phyloP scores from a whole-genome alignment of 2,888 invertebrate genomes.

The Papilio elwesi region DNA sequence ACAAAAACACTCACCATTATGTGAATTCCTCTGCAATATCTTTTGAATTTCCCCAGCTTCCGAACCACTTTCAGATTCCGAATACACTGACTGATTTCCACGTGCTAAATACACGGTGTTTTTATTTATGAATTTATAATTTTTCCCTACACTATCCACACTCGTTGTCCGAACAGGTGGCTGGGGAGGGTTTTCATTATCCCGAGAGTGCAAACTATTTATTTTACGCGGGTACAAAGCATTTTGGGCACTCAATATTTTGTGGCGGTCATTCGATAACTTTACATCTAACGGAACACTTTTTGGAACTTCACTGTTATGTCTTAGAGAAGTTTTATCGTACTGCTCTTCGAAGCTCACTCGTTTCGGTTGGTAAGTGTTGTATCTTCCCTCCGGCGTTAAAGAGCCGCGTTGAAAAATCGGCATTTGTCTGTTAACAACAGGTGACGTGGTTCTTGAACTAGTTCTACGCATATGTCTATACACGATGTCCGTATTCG shows the following conservation, averaged over 20 bases:
- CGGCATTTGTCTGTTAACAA: slow-evolving; percentile 47
- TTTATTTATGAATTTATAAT: slow-evolving; percentile 52
- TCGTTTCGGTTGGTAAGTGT: slow-evolving; percentile 58
- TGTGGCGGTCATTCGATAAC: slow-evolving; percentile 46
- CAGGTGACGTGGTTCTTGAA: slow-evolving; percentile 48
- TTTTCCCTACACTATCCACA: slow-evolving; percentile 55
- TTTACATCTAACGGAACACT: slow-evolving; percentile 48
- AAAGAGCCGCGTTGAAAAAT: slow-evolving; percentile 58
- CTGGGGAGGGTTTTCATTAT: slow-evolving; percentile 58
- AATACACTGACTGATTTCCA: slow-evolving; percentile 62
- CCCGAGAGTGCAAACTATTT: slow-evolving; percentile 40
- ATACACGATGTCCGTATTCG: slow-evolving; percentile 62
- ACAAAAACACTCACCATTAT: slow-evolving; percentile 50
- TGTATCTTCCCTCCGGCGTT: slow-evolving; percentile 48
- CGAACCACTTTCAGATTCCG: slow-evolving; percentile 88
- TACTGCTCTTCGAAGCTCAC: slow-evolving; percentile 66
- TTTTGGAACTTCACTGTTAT: slow-evolving; percentile 40
- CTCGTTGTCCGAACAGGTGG: slow-evolving; percentile 74
- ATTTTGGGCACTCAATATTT: slow-evolving; percentile 45
- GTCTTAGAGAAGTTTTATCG: slow-evolving; percentile 42
- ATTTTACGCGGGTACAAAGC: slow-evolving; percentile 43
- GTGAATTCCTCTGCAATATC: slow-evolving; percentile 76
- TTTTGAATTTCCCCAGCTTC: slow-evolving; percentile 89
- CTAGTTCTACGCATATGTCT: slow-evolving; percentile 64
- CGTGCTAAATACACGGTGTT: slow-evolving; percentile 49